Percentiles rank a stretch among this genome's conserved stretches.
phyloP scores from a whole-genome alignment of 2,113 vertebrate species.

The Mystacornis crossleyi region DNA sequence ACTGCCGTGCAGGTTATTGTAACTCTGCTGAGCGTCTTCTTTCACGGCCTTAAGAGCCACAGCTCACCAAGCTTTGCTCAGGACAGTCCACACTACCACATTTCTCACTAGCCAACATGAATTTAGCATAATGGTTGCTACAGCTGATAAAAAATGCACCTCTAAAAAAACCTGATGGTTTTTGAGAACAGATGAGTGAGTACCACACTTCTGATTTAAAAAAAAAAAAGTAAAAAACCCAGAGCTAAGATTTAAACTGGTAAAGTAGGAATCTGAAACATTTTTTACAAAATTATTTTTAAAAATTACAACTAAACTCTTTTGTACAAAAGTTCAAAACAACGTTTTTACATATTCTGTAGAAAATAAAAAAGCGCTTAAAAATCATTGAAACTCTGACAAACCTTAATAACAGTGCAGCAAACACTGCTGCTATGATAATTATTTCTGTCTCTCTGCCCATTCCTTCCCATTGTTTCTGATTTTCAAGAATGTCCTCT shows the following conservation, averaged over 20 bases:
- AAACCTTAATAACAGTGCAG: conserved; percentile 62
- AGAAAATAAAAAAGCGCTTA: background rate
- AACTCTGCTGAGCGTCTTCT: background rate
- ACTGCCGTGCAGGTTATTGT: background rate
- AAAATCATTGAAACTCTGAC: conserved; percentile 34
- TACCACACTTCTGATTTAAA: background rate
- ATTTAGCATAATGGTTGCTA: background rate
- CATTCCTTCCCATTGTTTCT: conserved; percentile 58
- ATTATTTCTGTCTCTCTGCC: conserved; percentile 56
- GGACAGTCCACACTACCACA: background rate
- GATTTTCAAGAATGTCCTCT: conserved; percentile 49
- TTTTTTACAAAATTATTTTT: background rate
- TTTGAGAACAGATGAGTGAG: background rate
- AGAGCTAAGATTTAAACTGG: background rate
- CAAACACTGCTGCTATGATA: conserved; percentile 31
- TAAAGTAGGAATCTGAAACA: background rate
- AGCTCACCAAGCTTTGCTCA: background rate
- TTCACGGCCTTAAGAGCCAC: background rate
- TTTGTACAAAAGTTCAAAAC: background rate
- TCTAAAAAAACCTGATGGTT: background rate
- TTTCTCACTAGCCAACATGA: background rate
- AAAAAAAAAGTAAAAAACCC: background rate
- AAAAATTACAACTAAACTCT: background rate
- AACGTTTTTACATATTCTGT: background rate
- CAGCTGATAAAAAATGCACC: background rate